Evolutionary conservation across 2,113 vertebrate species (phyloP).

Genomic region (Dipodomys stephensi): DNA sequence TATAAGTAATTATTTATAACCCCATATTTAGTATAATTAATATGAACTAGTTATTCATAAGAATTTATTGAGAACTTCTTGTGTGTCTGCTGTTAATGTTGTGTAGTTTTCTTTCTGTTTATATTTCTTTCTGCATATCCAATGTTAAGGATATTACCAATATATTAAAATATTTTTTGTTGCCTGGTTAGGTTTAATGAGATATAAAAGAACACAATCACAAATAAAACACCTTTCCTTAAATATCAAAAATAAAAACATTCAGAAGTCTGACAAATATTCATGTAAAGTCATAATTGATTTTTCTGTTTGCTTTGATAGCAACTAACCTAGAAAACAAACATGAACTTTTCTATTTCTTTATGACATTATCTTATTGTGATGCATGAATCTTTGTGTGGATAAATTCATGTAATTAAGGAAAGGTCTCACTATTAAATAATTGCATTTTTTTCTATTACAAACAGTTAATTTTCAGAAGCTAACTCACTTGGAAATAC

Average conservation of each 20-base stretch:
- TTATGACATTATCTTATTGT: not conserved
- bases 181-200: not conserved
- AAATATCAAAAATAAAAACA: not conserved
- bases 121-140: not conserved
- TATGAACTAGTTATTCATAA: too few relatives aligned
- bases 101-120: not conserved
- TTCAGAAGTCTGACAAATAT: not conserved
- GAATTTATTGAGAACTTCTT: not conserved
- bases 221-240: not conserved
- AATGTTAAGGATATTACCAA: not conserved
- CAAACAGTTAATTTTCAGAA: not conserved
- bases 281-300: not conserved
- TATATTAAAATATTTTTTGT: not conserved
- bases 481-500: not conserved
- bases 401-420: not conserved
- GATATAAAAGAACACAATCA: not conserved
- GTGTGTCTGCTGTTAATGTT: not conserved
- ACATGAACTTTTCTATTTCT: not conserved
- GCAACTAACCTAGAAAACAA: not conserved
- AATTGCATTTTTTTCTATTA: not conserved
- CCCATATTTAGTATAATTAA: too few relatives aligned
- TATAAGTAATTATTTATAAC: too few relatives aligned
- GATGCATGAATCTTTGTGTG: not conserved
- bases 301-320: not conserved
- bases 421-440: not conserved